Base-by-base conservation (phyloP, 2,888 invertebrate species). In the Xestia sexstrigata region DNA sequence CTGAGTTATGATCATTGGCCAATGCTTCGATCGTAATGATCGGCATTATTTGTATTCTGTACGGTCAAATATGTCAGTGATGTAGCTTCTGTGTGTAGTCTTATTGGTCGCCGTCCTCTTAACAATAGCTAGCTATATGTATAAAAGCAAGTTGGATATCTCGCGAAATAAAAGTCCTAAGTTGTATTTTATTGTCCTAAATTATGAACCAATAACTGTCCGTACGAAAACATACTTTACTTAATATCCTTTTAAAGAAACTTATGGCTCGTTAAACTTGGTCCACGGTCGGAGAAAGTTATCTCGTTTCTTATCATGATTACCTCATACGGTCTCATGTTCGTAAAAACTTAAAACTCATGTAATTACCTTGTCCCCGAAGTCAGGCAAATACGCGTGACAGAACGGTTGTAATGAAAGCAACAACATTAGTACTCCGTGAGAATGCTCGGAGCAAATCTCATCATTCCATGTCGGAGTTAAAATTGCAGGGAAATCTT, bases 1-100 rank as follows among this genome's bases (percentile, higher is more conserved):
- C 82, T 81, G 79, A 80, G 63, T 85, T 85, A 88, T 85, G 84
- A 84, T 87, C 79, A 85, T 89, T 89, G 85, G 84, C 85, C 84
- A 88, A 87, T 70, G 72, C 78, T 74, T 72, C 72, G 79, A 84
- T 79, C 23, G 52, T 68, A 63, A 74, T 83, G 76, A 83, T 84
- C 63, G 74, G 71, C 60, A 83, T 79, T 79, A 75, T 83, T 81
- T 73, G 58, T 85, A 47, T 58, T 63, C 45, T 76, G 4, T 60
- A 13, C 20, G 67, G 5, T 49, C 7, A 63, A 26, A 5, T 62
- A 17, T 52, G 35, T 35, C 39, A 17, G 77, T 58, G 26, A 23
- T 23, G 39, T 63, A 58, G 67, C 68, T 82, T 68, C 67, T 74
- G 49, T 74, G 30, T 79, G 13, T 15, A 23, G 4, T 15, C 0